phyloP scores from a whole-genome alignment of 2,797 vertebrate genomes.

The Phataginus tricuspis region DNA sequence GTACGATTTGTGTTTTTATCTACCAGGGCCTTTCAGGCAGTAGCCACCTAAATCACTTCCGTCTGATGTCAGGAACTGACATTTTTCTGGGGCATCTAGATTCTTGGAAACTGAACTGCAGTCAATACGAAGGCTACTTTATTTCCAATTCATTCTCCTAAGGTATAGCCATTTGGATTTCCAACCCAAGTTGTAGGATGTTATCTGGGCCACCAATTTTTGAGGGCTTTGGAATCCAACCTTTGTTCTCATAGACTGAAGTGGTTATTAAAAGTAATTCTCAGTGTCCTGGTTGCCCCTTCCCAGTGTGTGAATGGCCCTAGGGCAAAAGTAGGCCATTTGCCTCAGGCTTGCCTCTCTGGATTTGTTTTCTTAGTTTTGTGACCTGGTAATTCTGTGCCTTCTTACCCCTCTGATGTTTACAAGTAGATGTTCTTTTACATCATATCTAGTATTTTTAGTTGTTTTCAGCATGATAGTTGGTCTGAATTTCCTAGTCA shows the following conservation, averaged over 20 bases:
- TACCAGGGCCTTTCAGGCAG: neutral
- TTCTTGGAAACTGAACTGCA: neutral
- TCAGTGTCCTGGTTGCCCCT: neutral
- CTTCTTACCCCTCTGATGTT: neutral
- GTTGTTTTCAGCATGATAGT: neutral
- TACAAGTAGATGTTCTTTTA: neutral
- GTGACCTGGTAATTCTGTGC: neutral
- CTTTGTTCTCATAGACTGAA: neutral
- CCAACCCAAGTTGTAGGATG: neutral
- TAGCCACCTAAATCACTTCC: neutral
- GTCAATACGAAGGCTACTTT: neutral
- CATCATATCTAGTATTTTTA: neutral
- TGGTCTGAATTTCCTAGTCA: neutral
- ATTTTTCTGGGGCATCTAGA: neutral
- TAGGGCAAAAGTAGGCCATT: neutral
- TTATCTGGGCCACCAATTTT: neutral
- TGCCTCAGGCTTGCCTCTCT: neutral
- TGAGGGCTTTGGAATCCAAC: neutral
- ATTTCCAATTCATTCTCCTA: neutral
- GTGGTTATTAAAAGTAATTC: neutral
- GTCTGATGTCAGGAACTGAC: neutral
- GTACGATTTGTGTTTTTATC: constrained; percentile 16
- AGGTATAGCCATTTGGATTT: neutral
- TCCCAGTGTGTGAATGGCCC: neutral
- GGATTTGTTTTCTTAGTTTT: neutral